A percentile compares a stretch with the other conserved stretches of the same genome.
Evolutionary conservation across 2,113 vertebrate genomes (phyloP).

Genomic region (Oncorhynchus kisutch): DNA sequence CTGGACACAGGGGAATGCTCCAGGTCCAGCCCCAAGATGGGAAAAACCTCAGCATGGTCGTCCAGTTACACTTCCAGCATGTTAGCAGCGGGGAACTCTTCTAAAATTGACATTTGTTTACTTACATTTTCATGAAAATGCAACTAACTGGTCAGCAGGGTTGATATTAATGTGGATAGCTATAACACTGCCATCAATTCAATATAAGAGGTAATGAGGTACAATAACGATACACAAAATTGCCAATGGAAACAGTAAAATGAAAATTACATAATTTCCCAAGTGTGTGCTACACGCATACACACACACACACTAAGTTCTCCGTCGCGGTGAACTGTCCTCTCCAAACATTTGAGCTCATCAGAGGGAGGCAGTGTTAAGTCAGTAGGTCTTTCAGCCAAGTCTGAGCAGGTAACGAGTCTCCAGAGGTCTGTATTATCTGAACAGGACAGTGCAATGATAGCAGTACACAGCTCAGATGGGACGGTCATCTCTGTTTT

Average conservation of each 20-base stretch:
- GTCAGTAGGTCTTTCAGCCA: not conserved
- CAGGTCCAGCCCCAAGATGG: not conserved
- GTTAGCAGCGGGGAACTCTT: too few relatives aligned
- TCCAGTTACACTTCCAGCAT: too few relatives aligned
- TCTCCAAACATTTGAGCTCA: not conserved
- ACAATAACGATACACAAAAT: not conserved
- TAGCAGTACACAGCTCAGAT: not conserved
- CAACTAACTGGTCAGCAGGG: too few relatives aligned
- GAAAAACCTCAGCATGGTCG: too few relatives aligned
- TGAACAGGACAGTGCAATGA: not conserved
- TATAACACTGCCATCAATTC: too few relatives aligned
- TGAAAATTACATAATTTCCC: not conserved
- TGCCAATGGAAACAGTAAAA: not conserved
- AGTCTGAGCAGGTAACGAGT: not conserved
- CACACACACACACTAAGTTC: too few relatives aligned
- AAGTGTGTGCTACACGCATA: too few relatives aligned
- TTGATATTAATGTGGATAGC: too few relatives aligned
- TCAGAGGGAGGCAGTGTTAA: constrained; percentile 45
- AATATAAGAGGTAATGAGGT: too few relatives aligned
- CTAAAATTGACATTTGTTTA: too few relatives aligned
- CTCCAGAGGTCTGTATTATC: not conserved
- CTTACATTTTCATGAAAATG: too few relatives aligned
- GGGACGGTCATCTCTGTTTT: not conserved
- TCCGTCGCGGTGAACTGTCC: not conserved
- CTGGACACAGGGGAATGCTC: not conserved